Conservation (phyloP, 1,140 invertebrate species). For the Stenopsyche tienmushanensis region DNA sequence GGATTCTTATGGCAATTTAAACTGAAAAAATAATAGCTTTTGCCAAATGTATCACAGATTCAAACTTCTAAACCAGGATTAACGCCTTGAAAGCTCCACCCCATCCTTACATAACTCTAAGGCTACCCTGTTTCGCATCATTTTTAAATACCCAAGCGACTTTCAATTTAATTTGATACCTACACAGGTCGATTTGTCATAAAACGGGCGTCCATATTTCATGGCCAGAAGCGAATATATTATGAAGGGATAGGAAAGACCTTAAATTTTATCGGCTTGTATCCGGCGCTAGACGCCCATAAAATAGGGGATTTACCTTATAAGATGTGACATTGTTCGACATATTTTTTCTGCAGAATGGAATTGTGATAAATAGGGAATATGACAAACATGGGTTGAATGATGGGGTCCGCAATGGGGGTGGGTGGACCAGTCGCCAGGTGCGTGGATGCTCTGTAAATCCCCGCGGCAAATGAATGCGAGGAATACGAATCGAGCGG, state of each 20-base stretch:
- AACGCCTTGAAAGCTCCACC: too few species aligned
- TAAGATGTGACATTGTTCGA: constrained; percentile 3
- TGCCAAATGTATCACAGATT: too few species aligned
- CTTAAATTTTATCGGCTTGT: constrained; percentile 21
- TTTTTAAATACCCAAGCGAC: too few species aligned
- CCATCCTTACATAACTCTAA: too few species aligned
- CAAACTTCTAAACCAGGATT: too few species aligned
- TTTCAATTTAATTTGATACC: too few species aligned
- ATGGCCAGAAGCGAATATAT: neutral
- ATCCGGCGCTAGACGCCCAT: too few species aligned
- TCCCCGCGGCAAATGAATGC: constrained; percentile 35
- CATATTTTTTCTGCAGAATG: constrained; percentile 1
- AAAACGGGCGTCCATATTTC: neutral
- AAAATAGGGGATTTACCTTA: constrained; percentile 15
- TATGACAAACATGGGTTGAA: constrained; percentile 12
- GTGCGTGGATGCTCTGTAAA: constrained; percentile 27
- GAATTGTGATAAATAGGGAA: constrained; percentile 19
- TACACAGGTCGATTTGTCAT: too few species aligned
- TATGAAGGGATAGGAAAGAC: neutral
- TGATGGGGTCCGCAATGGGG: neutral
- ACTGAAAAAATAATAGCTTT: too few species aligned
- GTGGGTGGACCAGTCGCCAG: constrained; percentile 21
- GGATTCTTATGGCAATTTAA: too few species aligned
- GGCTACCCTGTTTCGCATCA: too few species aligned
- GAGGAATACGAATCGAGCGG: constrained; percentile 23